Percentiles rank a stretch among this genome's conserved stretches.
Conservation (phyloP, 2,888 invertebrate genomes). For the Caenorhabditis japonica region DNA sequence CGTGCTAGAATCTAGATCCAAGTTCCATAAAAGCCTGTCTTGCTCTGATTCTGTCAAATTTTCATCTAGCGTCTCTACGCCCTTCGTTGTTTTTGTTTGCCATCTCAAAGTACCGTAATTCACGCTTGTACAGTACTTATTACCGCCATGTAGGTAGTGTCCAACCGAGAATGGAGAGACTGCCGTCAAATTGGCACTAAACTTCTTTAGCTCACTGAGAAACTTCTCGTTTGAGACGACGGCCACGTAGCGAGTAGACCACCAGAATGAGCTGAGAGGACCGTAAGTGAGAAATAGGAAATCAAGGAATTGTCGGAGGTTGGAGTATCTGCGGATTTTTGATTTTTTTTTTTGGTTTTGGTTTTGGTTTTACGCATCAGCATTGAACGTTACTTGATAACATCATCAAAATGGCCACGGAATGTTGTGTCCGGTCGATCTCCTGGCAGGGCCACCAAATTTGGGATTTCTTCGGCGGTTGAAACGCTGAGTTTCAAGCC, state of each 20-base stretch:
- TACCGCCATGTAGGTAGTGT: conserved; percentile 27
- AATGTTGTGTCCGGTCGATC: not conserved
- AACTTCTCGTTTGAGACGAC: conserved; percentile 31
- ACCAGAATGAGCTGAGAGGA: conserved; percentile 46
- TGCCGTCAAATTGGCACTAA: conserved; percentile 11
- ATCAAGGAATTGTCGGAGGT: conserved; percentile 26
- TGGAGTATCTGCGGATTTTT: conserved; percentile 10
- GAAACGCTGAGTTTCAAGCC: conserved; percentile 53
- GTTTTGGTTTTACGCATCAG: too few relatives aligned
- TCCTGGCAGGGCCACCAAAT: conserved; percentile 22
- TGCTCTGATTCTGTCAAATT: conserved; percentile 1
- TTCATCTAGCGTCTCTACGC: not conserved
- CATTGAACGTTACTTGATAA: too few relatives aligned
- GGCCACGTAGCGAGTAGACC: conserved; percentile 37
- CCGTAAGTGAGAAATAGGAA: conserved; percentile 37
- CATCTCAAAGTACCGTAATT: conserved; percentile 2
- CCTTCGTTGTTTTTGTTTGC: not conserved
- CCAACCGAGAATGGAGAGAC: conserved; percentile 40
- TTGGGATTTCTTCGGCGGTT: conserved; percentile 37
- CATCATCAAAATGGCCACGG: conserved; percentile 28
- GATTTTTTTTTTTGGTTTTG: too few relatives aligned
- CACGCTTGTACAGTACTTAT: conserved; percentile 13
- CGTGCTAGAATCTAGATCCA: not conserved
- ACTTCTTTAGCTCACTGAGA: conserved; percentile 33
- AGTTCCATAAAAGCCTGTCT: not conserved